Evolutionary conservation across 37 sponge, comb jelly and placozoan genomes (phyloP).

Genomic region (Oscarella lobularis): DNA sequence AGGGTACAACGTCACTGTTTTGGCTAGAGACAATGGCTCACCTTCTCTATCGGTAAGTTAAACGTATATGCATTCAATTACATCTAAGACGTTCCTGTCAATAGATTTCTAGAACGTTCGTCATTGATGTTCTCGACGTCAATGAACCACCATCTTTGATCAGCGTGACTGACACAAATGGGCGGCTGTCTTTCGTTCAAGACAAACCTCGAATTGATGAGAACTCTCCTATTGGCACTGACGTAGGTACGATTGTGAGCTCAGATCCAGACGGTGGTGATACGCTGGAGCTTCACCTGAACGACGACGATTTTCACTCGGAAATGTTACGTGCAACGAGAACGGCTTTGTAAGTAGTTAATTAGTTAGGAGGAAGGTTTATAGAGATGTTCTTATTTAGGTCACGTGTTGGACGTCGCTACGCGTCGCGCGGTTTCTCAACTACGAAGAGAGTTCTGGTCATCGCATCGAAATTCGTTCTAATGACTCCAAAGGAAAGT

Average conservation of each 20-base stretch:
- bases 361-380: too few species aligned
- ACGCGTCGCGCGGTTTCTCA: too few species aligned
- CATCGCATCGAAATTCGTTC: background rate
- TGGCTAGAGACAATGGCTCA: too few species aligned
- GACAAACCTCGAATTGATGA: background rate
- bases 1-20: too few species aligned
- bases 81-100: too few species aligned
- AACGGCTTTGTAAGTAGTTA: too few species aligned
- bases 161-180: background rate
- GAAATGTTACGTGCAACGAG: too few species aligned
- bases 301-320: too few species aligned
- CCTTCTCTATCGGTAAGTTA: too few species aligned
- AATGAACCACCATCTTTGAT: background rate
- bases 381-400: too few species aligned
- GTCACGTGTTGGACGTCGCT: too few species aligned
- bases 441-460: background rate
- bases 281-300: background rate
- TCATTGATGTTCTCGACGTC: background rate
- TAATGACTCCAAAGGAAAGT: background rate
- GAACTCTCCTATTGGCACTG: background rate
- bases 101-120: background rate
- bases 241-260: background rate
- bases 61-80: too few species aligned
- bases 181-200: background rate
- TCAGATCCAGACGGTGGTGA: background rate